Conservation (phyloP, 2,797 vertebrate genomes). For the Squalus acanthias region DNA sequence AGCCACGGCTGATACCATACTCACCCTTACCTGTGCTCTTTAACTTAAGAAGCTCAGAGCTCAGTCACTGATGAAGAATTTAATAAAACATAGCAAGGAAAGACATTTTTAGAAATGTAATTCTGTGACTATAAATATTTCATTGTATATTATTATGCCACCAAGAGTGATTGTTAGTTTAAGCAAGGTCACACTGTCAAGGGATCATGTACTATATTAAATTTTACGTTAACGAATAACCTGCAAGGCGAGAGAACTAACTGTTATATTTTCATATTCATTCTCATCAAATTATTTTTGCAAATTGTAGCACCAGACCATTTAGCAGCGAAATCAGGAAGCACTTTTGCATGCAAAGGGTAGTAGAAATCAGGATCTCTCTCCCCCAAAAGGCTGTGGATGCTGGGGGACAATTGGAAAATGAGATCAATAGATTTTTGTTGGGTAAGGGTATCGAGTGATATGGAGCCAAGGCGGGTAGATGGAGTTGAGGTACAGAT, state of each 20-base stretch:
- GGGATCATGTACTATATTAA: not conserved
- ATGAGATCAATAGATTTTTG: too few relatives aligned
- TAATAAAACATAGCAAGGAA: not conserved
- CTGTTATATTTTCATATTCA: too few relatives aligned
- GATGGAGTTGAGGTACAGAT: not conserved
- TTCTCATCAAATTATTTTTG: too few relatives aligned
- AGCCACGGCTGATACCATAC: too few relatives aligned
- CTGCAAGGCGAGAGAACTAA: not conserved
- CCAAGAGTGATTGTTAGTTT: not conserved
- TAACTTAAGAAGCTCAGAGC: not conserved
- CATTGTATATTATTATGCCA: not conserved
- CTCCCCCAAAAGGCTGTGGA: too few relatives aligned
- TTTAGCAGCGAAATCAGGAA: too few relatives aligned
- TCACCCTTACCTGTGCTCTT: not conserved
- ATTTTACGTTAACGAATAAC: not conserved
- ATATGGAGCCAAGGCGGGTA: not conserved
- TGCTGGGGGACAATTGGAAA: not conserved
- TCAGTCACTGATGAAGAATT: not conserved
- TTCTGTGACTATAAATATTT: not conserved
- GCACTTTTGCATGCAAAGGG: not conserved
- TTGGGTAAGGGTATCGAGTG: not conserved
- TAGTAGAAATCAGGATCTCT: too few relatives aligned
- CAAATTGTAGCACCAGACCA: too few relatives aligned
- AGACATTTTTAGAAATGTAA: not conserved
- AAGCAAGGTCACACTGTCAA: not conserved